phyloP scores from a whole-genome alignment of 1,140 invertebrate species.

The Cotesia chilonis region DNA sequence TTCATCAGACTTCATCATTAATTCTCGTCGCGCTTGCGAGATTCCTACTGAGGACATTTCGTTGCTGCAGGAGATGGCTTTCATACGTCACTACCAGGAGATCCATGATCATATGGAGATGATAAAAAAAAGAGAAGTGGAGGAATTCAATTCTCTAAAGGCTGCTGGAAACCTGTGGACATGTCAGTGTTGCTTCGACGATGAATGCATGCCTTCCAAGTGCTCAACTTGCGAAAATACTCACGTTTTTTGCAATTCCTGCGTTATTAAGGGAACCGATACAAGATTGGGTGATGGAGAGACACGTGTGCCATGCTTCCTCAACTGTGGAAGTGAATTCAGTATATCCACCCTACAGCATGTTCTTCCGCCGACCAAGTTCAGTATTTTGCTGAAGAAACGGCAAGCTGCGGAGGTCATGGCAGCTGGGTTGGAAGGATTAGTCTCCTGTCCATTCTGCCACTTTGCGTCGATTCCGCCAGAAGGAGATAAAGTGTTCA shows the following conservation, averaged over 20 bases:
- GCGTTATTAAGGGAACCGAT: conserved; percentile 66
- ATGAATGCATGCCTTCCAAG: conserved; percentile 71
- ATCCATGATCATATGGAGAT: conserved; percentile 59
- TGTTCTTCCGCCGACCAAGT: conserved; percentile 65
- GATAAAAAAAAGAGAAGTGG: conserved; percentile 48
- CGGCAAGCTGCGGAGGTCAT: conserved; percentile 70
- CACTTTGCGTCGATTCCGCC: conserved; percentile 71
- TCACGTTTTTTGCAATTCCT: conserved; percentile 71
- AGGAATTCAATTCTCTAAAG: conserved; percentile 53
- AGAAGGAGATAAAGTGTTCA: conserved; percentile 70
- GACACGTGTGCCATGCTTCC: conserved; percentile 66
- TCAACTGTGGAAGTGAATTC: conserved; percentile 62
- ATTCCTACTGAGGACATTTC: conserved; percentile 53
- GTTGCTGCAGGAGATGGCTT: conserved; percentile 67
- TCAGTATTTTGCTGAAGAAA: conserved; percentile 66
- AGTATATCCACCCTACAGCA: conserved; percentile 63
- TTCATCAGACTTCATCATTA: conserved; percentile 44
- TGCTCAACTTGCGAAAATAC: conserved; percentile 67
- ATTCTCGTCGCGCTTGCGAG: conserved; percentile 26
- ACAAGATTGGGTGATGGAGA: conserved; percentile 67
- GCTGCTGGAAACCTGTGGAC: conserved; percentile 44
- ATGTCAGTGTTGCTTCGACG: conserved; percentile 71
- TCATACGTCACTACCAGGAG: conserved; percentile 60
- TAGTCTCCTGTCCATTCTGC: conserved; percentile 74
- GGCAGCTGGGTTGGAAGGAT: conserved; percentile 69